Evolutionary conservation across 2,797 vertebrate genomes (phyloP), one percentile per base, ranked within the genome.

Genomic region (Smutsia temminckii): DNA sequence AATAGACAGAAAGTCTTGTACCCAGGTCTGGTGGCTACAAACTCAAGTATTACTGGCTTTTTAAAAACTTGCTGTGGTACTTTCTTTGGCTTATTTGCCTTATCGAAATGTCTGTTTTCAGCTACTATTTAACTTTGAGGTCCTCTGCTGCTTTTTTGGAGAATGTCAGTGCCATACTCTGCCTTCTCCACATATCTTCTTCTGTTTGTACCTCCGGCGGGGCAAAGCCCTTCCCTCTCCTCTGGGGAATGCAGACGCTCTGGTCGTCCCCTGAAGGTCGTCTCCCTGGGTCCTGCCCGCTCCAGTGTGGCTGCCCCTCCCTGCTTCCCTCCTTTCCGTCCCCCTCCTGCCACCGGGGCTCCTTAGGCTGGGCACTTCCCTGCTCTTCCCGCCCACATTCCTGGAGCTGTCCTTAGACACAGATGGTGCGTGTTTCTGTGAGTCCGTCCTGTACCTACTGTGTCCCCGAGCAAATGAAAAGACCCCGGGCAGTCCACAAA

Each of bases 101-200:
- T 79, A 61, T 74, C 40, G 53, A 29, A 63, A 59, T 53, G 42
- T 61, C 21, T 89, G 25, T 74, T 49, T 83, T 93, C 83, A 37
- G 49, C 68, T 92, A 72, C 40, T 34, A 3, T 64, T 74, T 85
- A 78, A 69, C 68, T 80, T 91, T 51, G 20, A 32, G 87, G 27
- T 51, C 51, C 51, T 80, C 37, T 55, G 5, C 66, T 81, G 83
- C n/a, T 75, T 85, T 46, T 94, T 78, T 53, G 74, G 61, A 75
- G 95, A 75, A 29, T 23, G 2, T 66, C 57, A 59, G 17, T 72
- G 25, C 57, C 78, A 72, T 17, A 12, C 11, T 6, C 6, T 46
- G 46, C 40, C 40, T 7, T 40, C 40, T 7, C 40, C 6, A 40
- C 40, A 40, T 7, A 7, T 40, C 40, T 40, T 40, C 40, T 40